A percentile compares a stretch with the other conserved stretches of the same genome.
Evolutionary conservation across 2,113 vertebrate species (phyloP).

Genomic region (Solea senegalensis): DNA sequence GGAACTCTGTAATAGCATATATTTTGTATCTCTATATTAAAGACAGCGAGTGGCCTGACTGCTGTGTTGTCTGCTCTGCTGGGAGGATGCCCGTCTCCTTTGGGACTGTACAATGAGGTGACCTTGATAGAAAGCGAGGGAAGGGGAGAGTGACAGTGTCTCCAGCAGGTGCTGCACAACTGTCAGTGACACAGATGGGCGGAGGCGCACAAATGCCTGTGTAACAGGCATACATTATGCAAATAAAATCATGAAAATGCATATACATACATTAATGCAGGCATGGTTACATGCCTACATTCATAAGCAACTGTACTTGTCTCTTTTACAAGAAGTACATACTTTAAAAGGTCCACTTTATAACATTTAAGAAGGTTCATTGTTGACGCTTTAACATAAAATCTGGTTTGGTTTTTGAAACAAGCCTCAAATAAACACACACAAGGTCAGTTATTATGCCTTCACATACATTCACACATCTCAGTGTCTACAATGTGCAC

Average conservation of each 20-base stretch:
- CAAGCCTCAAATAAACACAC: no score
- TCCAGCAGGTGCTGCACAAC: constrained; percentile 69
- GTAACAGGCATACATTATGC: constrained; percentile 64
- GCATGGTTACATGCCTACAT: not conserved
- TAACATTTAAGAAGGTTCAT: no score
- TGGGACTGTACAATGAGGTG: constrained; percentile 64
- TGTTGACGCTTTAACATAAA: no score
- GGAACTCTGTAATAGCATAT: constrained; percentile 40
- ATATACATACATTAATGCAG: constrained; percentile 20
- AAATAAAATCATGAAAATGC: constrained; percentile 46
- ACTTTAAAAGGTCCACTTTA: no score
- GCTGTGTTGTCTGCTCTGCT: constrained; percentile 19
- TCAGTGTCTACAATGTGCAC: no score
- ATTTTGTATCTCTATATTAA: constrained; percentile 30
- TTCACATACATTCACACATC: no score
- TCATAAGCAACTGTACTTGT: no score
- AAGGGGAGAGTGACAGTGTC: constrained; percentile 44
- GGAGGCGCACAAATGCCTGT: constrained; percentile 27
- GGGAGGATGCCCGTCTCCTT: constrained; percentile 46
- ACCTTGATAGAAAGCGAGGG: constrained; percentile 68
- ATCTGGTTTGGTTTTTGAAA: no score
- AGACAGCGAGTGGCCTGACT: constrained; percentile 16
- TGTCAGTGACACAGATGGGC: constrained; percentile 65
- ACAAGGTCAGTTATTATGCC: no score
- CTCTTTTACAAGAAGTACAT: no score